phyloP scores from a whole-genome alignment of 2,888 invertebrate species.

The Clostera curtula region DNA sequence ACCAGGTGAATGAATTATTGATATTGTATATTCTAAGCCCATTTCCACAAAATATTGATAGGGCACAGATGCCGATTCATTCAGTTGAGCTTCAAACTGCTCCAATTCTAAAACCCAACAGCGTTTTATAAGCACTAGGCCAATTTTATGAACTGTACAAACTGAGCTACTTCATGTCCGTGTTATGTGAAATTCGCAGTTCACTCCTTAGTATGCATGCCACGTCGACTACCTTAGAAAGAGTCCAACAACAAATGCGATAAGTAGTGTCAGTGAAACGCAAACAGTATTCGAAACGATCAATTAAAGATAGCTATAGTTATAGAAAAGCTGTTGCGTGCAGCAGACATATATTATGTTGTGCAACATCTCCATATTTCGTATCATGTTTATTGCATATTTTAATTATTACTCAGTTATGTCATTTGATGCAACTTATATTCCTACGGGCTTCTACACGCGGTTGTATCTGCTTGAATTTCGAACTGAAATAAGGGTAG shows the following conservation, averaged over 20 bases:
- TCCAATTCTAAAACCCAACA: too few species aligned
- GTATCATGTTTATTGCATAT: conserved; percentile 13
- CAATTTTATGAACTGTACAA: too few species aligned
- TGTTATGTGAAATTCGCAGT: conserved; percentile 45
- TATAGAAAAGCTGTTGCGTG: conserved; percentile 18
- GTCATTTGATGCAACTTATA: conserved; percentile 1
- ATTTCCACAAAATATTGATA: too few species aligned
- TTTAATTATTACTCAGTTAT: conserved; percentile 13
- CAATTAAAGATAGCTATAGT: conserved; percentile 28
- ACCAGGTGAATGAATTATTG: too few species aligned
- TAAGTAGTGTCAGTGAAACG: conserved; percentile 44
- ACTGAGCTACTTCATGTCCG: conserved; percentile 7
- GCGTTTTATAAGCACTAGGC: too few species aligned
- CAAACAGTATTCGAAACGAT: conserved; percentile 37
- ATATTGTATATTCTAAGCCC: too few species aligned
- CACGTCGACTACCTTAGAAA: conserved; percentile 37
- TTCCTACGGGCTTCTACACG: too few species aligned
- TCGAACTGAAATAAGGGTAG: too few species aligned
- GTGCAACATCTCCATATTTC: conserved; percentile 33
- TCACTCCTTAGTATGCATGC: conserved; percentile 42
- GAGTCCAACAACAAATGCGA: conserved; percentile 31
- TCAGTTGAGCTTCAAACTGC: too few species aligned
- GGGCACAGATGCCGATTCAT: too few species aligned
- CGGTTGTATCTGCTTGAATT: too few species aligned
- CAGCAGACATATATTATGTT: conserved; percentile 20